Evolutionary conservation across 2,113 vertebrate species (phyloP), one percentile per base, ranked within the genome.

Genomic region (Poeciliopsis prolifica): DNA sequence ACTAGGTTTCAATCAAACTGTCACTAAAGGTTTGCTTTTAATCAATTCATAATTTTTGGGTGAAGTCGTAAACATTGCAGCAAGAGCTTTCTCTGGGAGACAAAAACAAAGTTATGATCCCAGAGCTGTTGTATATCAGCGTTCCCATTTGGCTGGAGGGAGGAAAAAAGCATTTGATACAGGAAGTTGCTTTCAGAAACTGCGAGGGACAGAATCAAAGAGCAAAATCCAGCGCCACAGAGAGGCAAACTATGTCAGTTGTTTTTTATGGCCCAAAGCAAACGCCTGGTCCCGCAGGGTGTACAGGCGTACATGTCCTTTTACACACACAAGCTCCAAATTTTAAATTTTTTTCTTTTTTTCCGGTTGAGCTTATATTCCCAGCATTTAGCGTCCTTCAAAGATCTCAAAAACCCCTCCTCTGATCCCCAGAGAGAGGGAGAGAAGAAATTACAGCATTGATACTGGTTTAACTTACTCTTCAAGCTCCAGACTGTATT

Each of bases 401-500:
- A 37, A 79, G 74, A 70, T 79, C 78, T 80, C 84, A 80, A 61
- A 81, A 84, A 90, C 61, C 15, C 51, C 72, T 48, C 19, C 40
- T 65, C 31, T 65, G 11, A 61, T 81, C 87, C 87, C 87, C 29
- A 60, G 84, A 80, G 88, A 81, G 78, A 82, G 69, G 78, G 76
- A 44, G 31, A 44, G 68, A 76, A 85, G 77, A 87, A 86, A 91
- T 90, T 88, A 84, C 78, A 81, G 90, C 85, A 62, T 79, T 68
- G 74, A 86, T 86, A 86, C 87, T 87, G 83, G 75, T 93, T 92
- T 91, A 90, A 94, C 89, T 89, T 79, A 86, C 89, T 90, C 87
- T 91, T 83, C 89, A 91, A 90, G 90, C 88, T 91, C 87, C 89
- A 90, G 89, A 87, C 88, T 58, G 85, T 91, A 90, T 94, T 93